Evolutionary conservation across 2,113 vertebrate species (phyloP).

Genomic region (Periophthalmodon schlosseri): DNA sequence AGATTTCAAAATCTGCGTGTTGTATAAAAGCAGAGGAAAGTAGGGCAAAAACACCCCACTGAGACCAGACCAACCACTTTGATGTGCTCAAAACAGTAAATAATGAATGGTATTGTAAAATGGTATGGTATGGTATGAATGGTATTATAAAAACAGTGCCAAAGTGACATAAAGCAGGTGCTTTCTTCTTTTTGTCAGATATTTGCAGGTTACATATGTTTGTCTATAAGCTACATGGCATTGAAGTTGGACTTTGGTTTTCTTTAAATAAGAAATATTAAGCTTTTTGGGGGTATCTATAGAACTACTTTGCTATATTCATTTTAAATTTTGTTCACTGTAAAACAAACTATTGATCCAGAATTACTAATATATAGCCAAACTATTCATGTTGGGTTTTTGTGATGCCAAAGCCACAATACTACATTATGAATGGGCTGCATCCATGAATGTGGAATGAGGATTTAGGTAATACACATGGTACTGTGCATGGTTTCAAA

Average conservation of each 20-base stretch:
- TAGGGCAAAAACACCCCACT: constrained; percentile 35
- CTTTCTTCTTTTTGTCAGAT: constrained; percentile 1
- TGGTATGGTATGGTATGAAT: not conserved
- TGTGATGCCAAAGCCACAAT: too few relatives aligned
- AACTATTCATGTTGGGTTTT: too few relatives aligned
- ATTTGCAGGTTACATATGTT: not conserved
- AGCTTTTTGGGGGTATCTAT: too few relatives aligned
- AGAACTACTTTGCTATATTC: too few relatives aligned
- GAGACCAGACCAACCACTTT: constrained; percentile 33
- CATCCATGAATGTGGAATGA: too few relatives aligned
- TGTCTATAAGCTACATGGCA: not conserved
- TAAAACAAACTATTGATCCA: too few relatives aligned
- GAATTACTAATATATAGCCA: too few relatives aligned
- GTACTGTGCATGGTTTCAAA: not conserved
- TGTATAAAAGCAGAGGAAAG: constrained; percentile 17
- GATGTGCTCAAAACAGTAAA: constrained; percentile 21
- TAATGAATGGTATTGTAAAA: not conserved
- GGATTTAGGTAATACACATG: not conserved
- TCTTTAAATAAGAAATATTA: too few relatives aligned
- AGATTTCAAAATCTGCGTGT: constrained; percentile 25
- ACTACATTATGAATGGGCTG: too few relatives aligned
- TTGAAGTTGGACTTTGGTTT: not conserved
- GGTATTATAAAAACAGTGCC: not conserved
- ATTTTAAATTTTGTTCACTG: too few relatives aligned
- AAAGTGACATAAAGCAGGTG: not conserved